Conservation (phyloP, 2,113 vertebrate genomes). For the Budorcas taxicolor region DNA sequence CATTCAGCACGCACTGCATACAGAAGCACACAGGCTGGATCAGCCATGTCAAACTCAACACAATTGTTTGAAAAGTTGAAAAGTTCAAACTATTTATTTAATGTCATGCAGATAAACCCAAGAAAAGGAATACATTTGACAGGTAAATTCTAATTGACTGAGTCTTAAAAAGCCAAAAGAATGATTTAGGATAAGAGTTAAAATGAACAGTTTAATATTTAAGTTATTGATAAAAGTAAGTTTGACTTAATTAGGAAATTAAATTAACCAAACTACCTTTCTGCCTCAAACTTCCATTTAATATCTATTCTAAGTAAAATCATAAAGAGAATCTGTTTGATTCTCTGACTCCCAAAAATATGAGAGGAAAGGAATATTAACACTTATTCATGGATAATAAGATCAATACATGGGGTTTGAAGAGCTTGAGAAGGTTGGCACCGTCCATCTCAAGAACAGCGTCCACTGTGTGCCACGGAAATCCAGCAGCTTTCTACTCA, state of each 20-base stretch:
- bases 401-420: not conserved
- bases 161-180: constrained; percentile 41
- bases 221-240: constrained; percentile 32
- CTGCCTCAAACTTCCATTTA: not conserved
- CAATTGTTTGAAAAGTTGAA: constrained; percentile 63
- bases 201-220: constrained; percentile 49
- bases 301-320: constrained; percentile 1
- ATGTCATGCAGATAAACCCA: constrained; percentile 58
- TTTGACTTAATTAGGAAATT: constrained; percentile 48
- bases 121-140: constrained; percentile 49
- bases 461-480: not conserved
- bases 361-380: not conserved
- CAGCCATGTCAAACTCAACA: constrained; percentile 31
- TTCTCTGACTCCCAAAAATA: not conserved
- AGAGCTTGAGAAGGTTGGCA: not conserved
- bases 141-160: constrained; percentile 51
- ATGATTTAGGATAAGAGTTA: constrained; percentile 36
- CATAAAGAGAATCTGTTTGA: not conserved
- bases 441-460: not conserved
- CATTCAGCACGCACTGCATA: not conserved
- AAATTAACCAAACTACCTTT: constrained; percentile 6
- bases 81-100: constrained; percentile 73
- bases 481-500: not conserved
- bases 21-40: not conserved
- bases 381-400: not conserved